Base-by-base conservation (phyloP, 2,797 vertebrate species). In the Fistularia tabacaria region DNA sequence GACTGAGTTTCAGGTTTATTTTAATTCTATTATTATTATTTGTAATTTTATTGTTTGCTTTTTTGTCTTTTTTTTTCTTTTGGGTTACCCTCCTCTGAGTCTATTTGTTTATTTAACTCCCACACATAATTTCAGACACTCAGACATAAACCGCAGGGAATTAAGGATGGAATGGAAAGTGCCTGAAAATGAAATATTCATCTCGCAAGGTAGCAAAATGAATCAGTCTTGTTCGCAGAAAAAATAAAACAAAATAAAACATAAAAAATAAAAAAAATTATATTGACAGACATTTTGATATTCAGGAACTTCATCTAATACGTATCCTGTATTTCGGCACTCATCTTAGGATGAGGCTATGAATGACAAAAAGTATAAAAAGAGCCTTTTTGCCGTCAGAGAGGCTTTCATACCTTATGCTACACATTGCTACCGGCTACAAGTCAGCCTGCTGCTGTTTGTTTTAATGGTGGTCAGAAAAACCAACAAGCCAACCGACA, bases 31-130 rank as follows among this genome's bases (percentile, higher is more conserved):
- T 45, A 64, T 4, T 54, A 14, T 15, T 62, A 46, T 59, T n/a
- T 46, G 44, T 43, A 2, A 14, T 1, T 52, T 9, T 38, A 14
- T 59, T 54, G 44, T 36, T 39, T 36, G 6, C 54, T 15, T 12
- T 40, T 10, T 64, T 52, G 59, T 54, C 9, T 11, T 10, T 51
- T 39, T 51, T 73, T 64, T 63, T 45, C 51, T 50, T 60, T 69
- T 38, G 9, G 40, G 68, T 77, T 57, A 54, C 36, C n/a, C 6
- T 74, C 44, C 61, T 65, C 38, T 0, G 59, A 59, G 54, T 68
- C 64, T 71, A 64, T 84, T 71, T 81, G 66, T 77, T 77, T 79
- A 57, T 74, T 69, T 64, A 44, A 54, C 67, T 69, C 72, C 77
- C 66, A 83, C 78, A 51, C 68, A 70, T 38, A 64, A 36, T 63